Conservation (phyloP, 2,888 invertebrate species). For the Euclidia mi region DNA sequence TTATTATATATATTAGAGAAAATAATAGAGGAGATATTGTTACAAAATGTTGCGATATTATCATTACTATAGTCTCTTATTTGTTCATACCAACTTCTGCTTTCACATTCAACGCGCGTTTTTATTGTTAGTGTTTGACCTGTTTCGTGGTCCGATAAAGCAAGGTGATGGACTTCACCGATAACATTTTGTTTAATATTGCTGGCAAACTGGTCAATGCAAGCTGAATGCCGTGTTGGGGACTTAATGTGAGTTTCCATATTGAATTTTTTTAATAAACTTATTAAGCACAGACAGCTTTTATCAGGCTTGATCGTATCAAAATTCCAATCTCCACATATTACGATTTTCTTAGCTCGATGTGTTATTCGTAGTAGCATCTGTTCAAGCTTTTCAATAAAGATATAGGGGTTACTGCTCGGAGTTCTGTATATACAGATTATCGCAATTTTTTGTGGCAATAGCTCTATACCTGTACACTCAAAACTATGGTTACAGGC, state of each 20-base stretch:
- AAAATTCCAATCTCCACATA: too few relatives aligned
- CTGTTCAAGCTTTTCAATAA: conserved; percentile 1
- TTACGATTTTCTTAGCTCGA: not conserved
- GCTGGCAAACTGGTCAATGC: too few relatives aligned
- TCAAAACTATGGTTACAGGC: not conserved
- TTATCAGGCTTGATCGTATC: too few relatives aligned
- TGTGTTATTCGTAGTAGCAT: not conserved
- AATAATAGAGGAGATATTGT: not conserved
- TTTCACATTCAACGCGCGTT: too few relatives aligned
- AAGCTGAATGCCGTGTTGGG: too few relatives aligned
- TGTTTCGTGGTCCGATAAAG: too few relatives aligned
- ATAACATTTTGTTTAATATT: too few relatives aligned
- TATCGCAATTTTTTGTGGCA: not conserved
- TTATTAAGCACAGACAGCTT: too few relatives aligned
- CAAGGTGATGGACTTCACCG: too few relatives aligned
- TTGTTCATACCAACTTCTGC: not conserved
- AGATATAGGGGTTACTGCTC: not conserved
- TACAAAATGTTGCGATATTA: not conserved
- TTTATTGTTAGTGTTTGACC: too few relatives aligned
- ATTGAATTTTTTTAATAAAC: too few relatives aligned
- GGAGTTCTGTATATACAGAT: not conserved
- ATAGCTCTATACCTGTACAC: not conserved
- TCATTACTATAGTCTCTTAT: not conserved
- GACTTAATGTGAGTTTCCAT: too few relatives aligned
- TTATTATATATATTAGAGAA: not conserved